phyloP scores from a whole-genome alignment of 35 echinoderm and acorn worm species.

The Chiridota heheva region DNA sequence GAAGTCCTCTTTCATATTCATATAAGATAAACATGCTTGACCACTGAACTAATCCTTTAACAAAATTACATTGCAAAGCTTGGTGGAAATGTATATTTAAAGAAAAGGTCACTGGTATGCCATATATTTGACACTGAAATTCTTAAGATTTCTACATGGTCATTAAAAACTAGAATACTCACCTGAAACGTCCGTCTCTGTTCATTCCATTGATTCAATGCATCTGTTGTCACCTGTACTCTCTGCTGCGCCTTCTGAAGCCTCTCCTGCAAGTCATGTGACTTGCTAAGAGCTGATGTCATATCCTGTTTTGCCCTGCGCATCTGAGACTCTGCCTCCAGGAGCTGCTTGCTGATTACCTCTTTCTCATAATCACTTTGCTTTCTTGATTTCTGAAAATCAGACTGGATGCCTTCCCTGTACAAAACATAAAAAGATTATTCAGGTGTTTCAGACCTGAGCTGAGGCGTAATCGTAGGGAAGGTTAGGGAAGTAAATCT shows the following conservation, averaged over 20 bases:
- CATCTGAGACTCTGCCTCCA: conserved; percentile 28
- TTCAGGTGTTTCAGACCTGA: not conserved
- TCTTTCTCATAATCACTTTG: conserved; percentile 17
- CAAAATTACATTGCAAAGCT: too few species aligned
- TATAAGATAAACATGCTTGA: too few species aligned
- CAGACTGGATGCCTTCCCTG: conserved; percentile 16
- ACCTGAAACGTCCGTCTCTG: not conserved
- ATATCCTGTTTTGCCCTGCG: conserved; percentile 54
- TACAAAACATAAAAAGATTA: conserved; percentile 1
- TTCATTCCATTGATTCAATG: not conserved
- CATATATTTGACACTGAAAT: too few species aligned
- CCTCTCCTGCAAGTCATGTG: conserved; percentile 41
- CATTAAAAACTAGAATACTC: too few species aligned
- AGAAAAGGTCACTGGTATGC: too few species aligned
- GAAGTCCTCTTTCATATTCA: too few species aligned
- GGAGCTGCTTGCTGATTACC: conserved; percentile 44
- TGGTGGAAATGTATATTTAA: too few species aligned
- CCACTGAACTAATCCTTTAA: too few species aligned
- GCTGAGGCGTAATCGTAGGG: not conserved
- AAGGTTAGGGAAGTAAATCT: not conserved
- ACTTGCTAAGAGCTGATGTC: conserved; percentile 15
- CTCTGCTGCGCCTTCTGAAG: conserved; percentile 50
- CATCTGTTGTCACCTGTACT: conserved; percentile 10
- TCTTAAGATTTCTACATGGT: too few species aligned
- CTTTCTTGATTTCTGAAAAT: conserved; percentile 35